phyloP scores from a whole-genome alignment of 2,113 vertebrate genomes.

The Petaurus breviceps region DNA sequence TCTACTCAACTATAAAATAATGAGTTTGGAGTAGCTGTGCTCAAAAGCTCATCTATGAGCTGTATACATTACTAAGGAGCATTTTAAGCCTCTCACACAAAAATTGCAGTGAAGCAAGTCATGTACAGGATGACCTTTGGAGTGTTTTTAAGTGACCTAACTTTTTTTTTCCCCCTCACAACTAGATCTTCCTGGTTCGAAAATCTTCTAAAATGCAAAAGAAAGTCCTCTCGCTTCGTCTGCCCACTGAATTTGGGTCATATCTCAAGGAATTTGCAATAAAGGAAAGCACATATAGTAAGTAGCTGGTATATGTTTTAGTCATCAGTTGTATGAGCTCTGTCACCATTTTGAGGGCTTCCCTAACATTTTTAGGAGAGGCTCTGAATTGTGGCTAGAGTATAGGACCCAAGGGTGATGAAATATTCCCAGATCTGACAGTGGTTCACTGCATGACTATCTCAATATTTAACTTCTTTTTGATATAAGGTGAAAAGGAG shows the following conservation, averaged over 20 bases:
- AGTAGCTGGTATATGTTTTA: conserved; percentile 68
- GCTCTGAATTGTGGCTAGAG: neutral
- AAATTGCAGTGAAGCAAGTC: neutral
- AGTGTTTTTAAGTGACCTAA: conserved; percentile 34
- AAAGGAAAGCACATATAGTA: conserved; percentile 95
- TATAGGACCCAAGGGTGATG: neutral
- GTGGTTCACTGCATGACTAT: neutral
- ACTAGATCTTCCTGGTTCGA: conserved; percentile 93
- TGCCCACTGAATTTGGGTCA: conserved; percentile 82
- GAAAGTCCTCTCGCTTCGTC: conserved; percentile 92
- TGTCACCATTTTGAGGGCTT: neutral
- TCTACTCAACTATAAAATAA: neutral
- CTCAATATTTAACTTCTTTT: neutral
- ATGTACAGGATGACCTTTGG: neutral
- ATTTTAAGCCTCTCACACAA: neutral
- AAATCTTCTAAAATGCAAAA: conserved; percentile 90
- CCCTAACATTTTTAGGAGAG: neutral
- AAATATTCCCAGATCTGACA: neutral
- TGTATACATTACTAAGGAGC: neutral
- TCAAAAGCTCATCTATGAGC: neutral
- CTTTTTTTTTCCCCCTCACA: conserved; percentile 41
- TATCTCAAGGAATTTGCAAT: conserved; percentile 90
- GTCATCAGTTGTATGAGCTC: neutral
- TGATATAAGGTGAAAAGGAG: neutral
- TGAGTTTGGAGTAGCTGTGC: neutral